Evolutionary conservation across 1,140 invertebrate species (phyloP).

Genomic region (Colletes latitarsis): DNA sequence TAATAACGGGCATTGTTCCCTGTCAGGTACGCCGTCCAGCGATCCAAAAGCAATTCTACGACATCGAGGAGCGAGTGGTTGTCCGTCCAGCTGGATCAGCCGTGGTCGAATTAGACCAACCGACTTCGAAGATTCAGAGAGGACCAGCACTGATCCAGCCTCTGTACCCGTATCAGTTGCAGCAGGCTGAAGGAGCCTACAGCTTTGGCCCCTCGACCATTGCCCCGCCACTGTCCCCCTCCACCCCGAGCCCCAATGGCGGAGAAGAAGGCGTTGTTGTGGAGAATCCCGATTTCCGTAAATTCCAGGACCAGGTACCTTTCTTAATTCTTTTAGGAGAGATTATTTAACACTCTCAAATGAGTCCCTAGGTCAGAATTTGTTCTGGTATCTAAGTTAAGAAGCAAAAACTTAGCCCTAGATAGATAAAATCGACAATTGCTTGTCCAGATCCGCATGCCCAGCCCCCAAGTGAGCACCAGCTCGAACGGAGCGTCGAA

Average conservation of each 20-base stretch:
- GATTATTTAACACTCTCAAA: no score
- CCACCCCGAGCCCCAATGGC: conserved; percentile 58
- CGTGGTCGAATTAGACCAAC: conserved; percentile 84
- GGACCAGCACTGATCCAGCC: conserved; percentile 79
- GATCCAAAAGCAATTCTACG: conserved; percentile 86
- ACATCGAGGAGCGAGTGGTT: conserved; percentile 84
- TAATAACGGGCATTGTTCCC: background rate
- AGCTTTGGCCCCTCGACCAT: conserved; percentile 57
- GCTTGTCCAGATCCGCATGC: background rate
- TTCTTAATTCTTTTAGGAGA: background rate
- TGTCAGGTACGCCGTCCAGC: conserved; percentile 83
- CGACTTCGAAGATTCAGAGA: conserved; percentile 83
- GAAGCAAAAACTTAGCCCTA: no score
- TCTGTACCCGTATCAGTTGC: conserved; percentile 45
- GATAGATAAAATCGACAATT: background rate
- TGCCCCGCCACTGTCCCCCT: conserved; percentile 53
- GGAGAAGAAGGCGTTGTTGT: conserved; percentile 73
- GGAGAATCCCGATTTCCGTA: conserved; percentile 75
- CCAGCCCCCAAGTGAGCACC: conserved; percentile 57
- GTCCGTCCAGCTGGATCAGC: conserved; percentile 85
- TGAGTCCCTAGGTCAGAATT: no score
- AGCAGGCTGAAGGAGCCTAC: conserved; percentile 57
- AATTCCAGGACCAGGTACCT: conserved; percentile 12
- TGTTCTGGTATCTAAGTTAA: no score
- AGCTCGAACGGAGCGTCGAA: conserved; percentile 69